phyloP scores from a whole-genome alignment of 2,113 vertebrate species.

The Azemiops feae region DNA sequence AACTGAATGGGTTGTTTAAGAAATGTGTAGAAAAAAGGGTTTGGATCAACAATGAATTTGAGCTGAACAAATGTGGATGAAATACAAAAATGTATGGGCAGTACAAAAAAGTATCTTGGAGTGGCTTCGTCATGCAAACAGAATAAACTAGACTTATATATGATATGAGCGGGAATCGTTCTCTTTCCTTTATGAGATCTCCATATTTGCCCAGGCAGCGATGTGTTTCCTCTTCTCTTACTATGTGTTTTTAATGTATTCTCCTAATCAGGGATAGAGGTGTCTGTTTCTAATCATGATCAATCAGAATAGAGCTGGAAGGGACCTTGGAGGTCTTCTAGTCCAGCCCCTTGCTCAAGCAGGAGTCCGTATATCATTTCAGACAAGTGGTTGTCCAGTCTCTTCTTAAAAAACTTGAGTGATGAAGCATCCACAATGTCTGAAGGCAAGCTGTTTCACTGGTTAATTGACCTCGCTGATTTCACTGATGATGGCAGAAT shows the following conservation, averaged over 20 bases:
- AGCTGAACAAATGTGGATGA: neutral
- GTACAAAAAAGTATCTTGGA: neutral
- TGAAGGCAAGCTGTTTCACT: too few species aligned
- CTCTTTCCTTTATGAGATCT: neutral
- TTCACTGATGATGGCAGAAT: neutral
- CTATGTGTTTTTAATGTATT: neutral
- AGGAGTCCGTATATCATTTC: too few species aligned
- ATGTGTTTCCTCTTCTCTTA: neutral
- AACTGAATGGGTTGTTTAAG: neutral
- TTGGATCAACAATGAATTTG: neutral
- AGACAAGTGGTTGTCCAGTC: too few species aligned
- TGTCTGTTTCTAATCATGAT: neutral
- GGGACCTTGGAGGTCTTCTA: too few species aligned
- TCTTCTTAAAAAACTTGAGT: too few species aligned
- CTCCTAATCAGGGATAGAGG: neutral
- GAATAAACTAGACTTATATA: neutral
- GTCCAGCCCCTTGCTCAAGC: too few species aligned
- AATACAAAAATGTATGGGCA: neutral
- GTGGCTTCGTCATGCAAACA: neutral
- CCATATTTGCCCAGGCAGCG: neutral
- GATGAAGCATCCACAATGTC: too few species aligned
- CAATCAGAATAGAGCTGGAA: too few species aligned
- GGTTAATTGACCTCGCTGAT: too few species aligned
- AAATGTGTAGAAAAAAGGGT: neutral
- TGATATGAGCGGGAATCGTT: neutral